Evolutionary conservation across 2,113 vertebrate genomes (phyloP).

Genomic region (Crotalus tigris): DNA sequence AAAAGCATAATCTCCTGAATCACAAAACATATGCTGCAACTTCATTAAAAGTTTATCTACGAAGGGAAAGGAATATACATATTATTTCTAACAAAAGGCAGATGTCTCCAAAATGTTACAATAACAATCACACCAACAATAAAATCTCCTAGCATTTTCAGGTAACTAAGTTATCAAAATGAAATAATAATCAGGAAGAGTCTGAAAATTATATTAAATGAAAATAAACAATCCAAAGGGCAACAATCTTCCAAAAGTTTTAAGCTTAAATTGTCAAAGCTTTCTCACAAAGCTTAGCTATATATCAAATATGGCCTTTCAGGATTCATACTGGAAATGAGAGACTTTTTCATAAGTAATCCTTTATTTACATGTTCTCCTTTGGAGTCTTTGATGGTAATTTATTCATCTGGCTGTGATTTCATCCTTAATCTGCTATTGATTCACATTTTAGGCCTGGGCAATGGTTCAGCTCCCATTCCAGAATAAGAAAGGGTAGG

Average conservation of each 20-base stretch:
- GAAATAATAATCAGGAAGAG: constrained; percentile 39
- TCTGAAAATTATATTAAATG: constrained; percentile 50
- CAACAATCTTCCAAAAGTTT: not conserved
- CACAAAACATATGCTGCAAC: not conserved
- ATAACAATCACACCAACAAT: constrained; percentile 5
- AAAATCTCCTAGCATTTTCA: not conserved
- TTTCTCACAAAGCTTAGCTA: not conserved
- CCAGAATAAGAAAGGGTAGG: not conserved
- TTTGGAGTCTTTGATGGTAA: not conserved
- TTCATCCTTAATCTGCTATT: not conserved
- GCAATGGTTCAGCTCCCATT: not conserved
- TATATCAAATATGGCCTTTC: not conserved
- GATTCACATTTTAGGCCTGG: not conserved
- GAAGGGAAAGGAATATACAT: not conserved
- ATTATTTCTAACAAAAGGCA: not conserved
- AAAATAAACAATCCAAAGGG: constrained; percentile 28
- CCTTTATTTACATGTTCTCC: not conserved
- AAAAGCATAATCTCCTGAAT: not conserved
- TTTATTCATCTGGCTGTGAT: not conserved
- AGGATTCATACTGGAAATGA: not conserved
- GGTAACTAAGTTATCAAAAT: constrained; percentile 17
- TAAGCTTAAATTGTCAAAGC: not conserved
- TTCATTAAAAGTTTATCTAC: not conserved
- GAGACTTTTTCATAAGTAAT: not conserved
- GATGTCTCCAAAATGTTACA: not conserved